Conservation (phyloP, 2,113 vertebrate species). For the Carettochelys insculpta region DNA sequence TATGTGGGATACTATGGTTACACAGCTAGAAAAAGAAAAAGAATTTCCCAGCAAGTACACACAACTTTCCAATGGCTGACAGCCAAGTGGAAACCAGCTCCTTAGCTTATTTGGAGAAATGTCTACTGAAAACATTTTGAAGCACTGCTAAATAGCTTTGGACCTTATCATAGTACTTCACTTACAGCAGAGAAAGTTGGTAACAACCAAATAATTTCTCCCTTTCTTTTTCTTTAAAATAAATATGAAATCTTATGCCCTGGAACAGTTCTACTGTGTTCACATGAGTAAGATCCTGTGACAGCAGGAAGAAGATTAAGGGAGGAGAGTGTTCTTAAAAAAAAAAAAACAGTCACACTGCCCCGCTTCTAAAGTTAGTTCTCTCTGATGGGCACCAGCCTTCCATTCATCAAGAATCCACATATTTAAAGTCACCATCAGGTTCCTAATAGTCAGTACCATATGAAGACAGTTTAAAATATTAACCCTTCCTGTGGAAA, state of each 20-base stretch:
- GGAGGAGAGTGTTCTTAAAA: conserved; percentile 35
- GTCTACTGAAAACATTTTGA: conserved; percentile 57
- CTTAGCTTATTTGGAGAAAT: conserved; percentile 53
- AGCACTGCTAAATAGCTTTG: conserved; percentile 52
- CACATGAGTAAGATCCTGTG: conserved; percentile 53
- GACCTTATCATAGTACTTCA: conserved; percentile 68
- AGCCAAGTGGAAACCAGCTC: conserved; percentile 54
- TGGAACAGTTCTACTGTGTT: conserved; percentile 66
- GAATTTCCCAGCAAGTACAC: conserved; percentile 24
- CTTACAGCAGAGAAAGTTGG: conserved; percentile 65
- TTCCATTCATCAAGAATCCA: neutral
- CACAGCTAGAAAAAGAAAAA: conserved; percentile 36
- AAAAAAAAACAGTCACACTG: neutral
- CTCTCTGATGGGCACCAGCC: conserved; percentile 14
- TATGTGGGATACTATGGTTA: neutral
- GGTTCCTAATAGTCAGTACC: neutral
- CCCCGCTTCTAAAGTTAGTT: neutral
- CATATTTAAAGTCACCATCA: neutral
- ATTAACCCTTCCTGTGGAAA: neutral
- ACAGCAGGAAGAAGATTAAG: conserved; percentile 54
- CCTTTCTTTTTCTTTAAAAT: conserved; percentile 53
- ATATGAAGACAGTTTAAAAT: neutral
- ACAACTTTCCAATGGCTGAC: conserved; percentile 34
- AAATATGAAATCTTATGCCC: conserved; percentile 62
- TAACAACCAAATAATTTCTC: conserved; percentile 66